Evolutionary conservation across 1,140 invertebrate genomes (phyloP), one percentile per base, ranked within the genome.

Genomic region (Episyrphus balteatus): DNA sequence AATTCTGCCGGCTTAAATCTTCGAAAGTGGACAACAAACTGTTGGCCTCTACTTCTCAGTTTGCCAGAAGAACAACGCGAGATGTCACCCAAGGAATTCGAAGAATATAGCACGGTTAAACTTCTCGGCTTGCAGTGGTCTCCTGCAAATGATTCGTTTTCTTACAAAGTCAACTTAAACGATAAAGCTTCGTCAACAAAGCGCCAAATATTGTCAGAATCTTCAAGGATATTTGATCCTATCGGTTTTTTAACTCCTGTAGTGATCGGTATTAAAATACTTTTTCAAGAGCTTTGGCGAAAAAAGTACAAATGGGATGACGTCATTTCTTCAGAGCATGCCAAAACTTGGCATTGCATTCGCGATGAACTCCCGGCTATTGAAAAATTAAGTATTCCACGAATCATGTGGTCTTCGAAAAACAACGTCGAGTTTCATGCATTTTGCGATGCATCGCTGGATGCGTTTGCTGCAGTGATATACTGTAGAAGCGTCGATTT

Each of bases 231-330:
- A 5, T 68, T 58, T 46, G 62, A 69, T 51, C 57, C 61, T 7
- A 18, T 62, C 6, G 68, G 68, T 12, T 60, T 59, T 38, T 40
- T 70, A 1, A 49, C 59, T 1, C 66, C 70, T 2, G 40, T 68
- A 6, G 52, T 56, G 3, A 53, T 60, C 2, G 47, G 42, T 18
- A 53, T 61, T 2, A 74, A 74, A 54, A 33, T 67, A 8, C 46
- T 73, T 10, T 55, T 74, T 42, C 68, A 72, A 47, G 32, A 50
- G 14, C 32, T 69, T 18, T 70, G 64, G 62, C 15, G 18, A 37
- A 11, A 48, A 17, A 51, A 60, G 5, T 17, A 60, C 18, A 47
- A 44, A 38, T 71, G 66, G 64, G 66, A 71, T 49, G 58, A 68
- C 17, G 12, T 44, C 7, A 18, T 70, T 34, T 46, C 56, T 13